Base-by-base conservation (phyloP, 2,888 invertebrate species). In the Heterodera filipjevi region DNA sequence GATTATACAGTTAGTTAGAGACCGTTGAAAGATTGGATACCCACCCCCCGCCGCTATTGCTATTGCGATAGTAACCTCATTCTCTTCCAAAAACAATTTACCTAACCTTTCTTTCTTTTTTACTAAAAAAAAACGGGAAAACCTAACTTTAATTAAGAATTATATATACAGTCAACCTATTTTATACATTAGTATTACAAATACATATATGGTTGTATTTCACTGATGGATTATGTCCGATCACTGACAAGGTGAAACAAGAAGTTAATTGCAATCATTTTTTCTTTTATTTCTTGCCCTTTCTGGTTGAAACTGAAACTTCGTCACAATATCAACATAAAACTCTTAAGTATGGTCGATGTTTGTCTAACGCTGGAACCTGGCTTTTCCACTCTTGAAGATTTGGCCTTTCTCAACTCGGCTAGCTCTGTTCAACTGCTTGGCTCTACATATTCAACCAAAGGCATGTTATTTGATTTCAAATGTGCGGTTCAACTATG, bases 301-400 rank as follows among this genome's bases (percentile, higher is more conserved):
- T 59, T 59, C 59, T 59, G 59, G 27, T 1, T 59, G 59, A 59
- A 59, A 59, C 59, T 59, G 59, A 59, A 70, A 70, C 70, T 70
- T 70, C 39, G 33, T 1, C 33, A 70, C 35, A 70, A 30, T 70
- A 22, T 70, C 32, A 70, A 35, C 39, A 30, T 33, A 32, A 19
- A 39, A 39, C 70, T 39, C 32, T 78, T 76, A 72, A 82, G 80
- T 86, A 85, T 86, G 80, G 75, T 87, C 49, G 87, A 87, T 53
- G 80, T 84, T 3, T 85, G 83, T 75, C 46, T 85, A 64, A 85
- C 84, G 2, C 76, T 83, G 14, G 86, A 87, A 59, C 84, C 86
- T 12, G 84, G 85, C 3, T 85, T 84, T 64, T 80, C 77, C 49
- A 85, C 84, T 22, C 78, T 81, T 27, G 82, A 84, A 53, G 83